Evolutionary conservation across 2,888 invertebrate genomes (phyloP).

Genomic region (Rhopalosiphum nymphaeae): DNA sequence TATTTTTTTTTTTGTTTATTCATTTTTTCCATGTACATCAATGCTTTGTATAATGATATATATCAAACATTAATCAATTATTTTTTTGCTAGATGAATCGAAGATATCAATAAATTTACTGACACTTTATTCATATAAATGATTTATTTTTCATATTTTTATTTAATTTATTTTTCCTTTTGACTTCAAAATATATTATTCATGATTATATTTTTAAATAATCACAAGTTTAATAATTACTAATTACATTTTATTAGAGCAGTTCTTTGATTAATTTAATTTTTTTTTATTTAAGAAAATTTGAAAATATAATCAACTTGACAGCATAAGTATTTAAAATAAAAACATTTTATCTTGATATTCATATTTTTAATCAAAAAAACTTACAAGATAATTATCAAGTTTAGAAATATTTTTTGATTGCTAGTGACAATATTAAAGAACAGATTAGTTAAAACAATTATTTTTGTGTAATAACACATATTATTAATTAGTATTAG

Average conservation of each 20-base stretch:
- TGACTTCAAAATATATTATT: rapidly evolving
- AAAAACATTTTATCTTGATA: too few species aligned
- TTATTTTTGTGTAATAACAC: too few species aligned
- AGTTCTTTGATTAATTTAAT: background rate
- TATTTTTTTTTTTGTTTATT: background rate
- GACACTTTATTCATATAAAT: background rate
- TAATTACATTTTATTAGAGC: background rate
- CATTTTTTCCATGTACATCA: background rate
- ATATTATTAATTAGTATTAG: too few species aligned
- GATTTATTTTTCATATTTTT: background rate
- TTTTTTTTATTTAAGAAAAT: too few species aligned
- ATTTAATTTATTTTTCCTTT: background rate
- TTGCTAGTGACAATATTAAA: too few species aligned
- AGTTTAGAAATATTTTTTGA: too few species aligned
- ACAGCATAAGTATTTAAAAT: too few species aligned
- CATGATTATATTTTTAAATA: background rate
- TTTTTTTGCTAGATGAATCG: background rate
- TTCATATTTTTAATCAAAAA: too few species aligned
- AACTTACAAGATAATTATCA: too few species aligned
- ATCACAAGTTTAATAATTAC: too few species aligned
- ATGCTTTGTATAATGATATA: background rate
- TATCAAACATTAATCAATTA: background rate
- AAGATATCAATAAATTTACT: background rate
- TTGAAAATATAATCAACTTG: too few species aligned
- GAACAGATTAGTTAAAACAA: too few species aligned